Base-by-base conservation (phyloP, 2,888 invertebrate species). In the Phanerotoma sp. region DNA sequence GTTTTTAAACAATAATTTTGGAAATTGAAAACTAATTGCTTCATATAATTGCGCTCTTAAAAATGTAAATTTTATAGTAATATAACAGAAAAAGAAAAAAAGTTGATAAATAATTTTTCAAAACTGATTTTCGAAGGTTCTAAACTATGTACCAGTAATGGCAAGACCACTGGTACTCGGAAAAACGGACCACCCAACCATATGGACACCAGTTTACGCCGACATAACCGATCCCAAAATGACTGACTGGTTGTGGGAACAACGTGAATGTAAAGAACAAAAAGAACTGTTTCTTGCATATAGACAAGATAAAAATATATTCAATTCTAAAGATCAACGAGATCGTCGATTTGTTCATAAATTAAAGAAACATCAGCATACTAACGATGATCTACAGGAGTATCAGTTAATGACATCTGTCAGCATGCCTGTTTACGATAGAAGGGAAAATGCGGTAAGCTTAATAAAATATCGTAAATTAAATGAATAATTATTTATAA, bases 181-280 rank as follows among this genome's bases (percentile, higher is more conserved):
- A 64, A 83, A 89, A 46, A 86, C 86, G 57, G 84, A 88, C 63
- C 93, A 93, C 77, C 93, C 94, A 5, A 89, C 93, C n/a, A 88
- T 95, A 6, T 99, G 97, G 97, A 96, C 96, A 1, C 94, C 96
- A 9, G 93, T 96, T 13, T 97, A 97, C 76, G 93, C 94, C 15
- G 96, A 97, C 75, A 84, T 92, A 51, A 90, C 92, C 66, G 92
- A 94, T 79, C 91, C 93, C 1, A 92, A 93, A 79, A 86, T 94
- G 75, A 92, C 93, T 11, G 93, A 94, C 69, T 93, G 91, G 84
- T 79, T 91, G 35, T 94, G 94, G 94, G 91, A 93, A 64, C 86
- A 87, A 66, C 83, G 89, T 32, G 91, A 93, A 71, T 83, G 89
- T 67, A 85, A 86, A 25, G 86, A 88, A 62, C 94, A 94, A 71